Conservation (phyloP, 2,113 vertebrate species). For the Hassar affinis region DNA sequence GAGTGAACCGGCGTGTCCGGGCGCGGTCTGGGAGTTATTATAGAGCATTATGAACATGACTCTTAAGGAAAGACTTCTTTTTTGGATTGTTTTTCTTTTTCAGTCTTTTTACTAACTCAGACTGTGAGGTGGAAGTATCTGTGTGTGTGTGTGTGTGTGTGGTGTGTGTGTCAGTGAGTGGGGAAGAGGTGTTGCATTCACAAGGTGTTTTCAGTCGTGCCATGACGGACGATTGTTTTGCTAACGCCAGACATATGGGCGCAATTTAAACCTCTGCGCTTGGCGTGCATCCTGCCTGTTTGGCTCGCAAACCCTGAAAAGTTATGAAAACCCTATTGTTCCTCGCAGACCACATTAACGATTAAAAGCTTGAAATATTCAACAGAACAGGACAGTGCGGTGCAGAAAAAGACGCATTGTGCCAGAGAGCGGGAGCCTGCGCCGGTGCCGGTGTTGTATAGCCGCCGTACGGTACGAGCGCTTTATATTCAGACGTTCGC, state of each 20-base stretch:
- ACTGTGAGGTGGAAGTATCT: not conserved
- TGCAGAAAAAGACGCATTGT: not conserved
- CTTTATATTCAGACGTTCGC: not conserved
- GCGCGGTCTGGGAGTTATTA: too few species aligned
- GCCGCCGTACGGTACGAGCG: not conserved
- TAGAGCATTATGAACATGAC: not conserved
- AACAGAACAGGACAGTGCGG: not conserved
- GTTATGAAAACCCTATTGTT: slow-evolving; percentile 33
- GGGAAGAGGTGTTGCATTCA: slow-evolving; percentile 23
- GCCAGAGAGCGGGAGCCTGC: not conserved
- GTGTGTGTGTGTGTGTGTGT: slow-evolving; percentile 9
- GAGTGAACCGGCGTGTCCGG: not conserved
- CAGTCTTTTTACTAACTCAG: not conserved
- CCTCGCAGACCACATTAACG: not conserved
- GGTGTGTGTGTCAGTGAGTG: too few species aligned
- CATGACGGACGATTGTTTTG: slow-evolving; percentile 21
- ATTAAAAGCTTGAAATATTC: not conserved
- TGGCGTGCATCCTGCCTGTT: slow-evolving; percentile 23
- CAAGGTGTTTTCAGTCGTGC: slow-evolving; percentile 49
- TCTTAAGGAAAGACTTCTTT: not conserved
- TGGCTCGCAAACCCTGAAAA: slow-evolving; percentile 10
- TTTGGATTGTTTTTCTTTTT: too few species aligned
- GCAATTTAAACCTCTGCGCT: slow-evolving; percentile 33
- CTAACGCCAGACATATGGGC: slow-evolving; percentile 35
- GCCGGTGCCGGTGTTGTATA: not conserved